Evolutionary conservation across 2,113 vertebrate species (phyloP).

Genomic region (Mastomys natalensis): DNA sequence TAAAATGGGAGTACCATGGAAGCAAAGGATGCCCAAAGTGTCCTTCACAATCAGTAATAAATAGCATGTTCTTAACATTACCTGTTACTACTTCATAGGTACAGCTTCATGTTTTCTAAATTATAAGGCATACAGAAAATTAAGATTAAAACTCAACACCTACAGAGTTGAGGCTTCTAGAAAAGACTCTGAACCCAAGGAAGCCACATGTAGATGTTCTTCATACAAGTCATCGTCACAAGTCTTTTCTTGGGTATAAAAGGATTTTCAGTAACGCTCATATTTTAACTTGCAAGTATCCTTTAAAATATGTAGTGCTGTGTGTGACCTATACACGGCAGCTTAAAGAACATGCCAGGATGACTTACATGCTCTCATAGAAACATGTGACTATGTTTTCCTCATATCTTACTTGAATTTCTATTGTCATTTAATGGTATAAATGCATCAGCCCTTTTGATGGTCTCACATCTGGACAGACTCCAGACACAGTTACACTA

Average conservation of each 20-base stretch:
- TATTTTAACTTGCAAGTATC: background rate
- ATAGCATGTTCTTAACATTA: background rate
- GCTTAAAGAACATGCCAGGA: background rate
- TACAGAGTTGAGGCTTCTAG: background rate
- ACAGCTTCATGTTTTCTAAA: background rate
- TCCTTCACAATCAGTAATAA: background rate
- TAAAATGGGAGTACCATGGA: background rate
- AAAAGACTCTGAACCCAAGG: background rate
- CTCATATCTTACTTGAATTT: background rate
- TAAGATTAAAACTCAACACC: background rate
- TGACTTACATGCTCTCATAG: background rate
- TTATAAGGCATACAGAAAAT: background rate
- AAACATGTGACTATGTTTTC: background rate
- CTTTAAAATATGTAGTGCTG: background rate
- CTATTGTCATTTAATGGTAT: background rate
- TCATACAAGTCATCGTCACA: background rate
- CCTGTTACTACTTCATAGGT: background rate
- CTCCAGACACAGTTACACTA: background rate
- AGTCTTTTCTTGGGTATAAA: background rate
- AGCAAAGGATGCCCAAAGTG: background rate
- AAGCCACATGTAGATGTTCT: background rate
- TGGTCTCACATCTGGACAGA: background rate
- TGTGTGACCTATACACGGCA: rapidly evolving
- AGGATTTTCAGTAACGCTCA: background rate
- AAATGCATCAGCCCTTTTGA: rapidly evolving